Evolutionary conservation across 2,797 vertebrate species (phyloP).

Genomic region (Acanthornis magna): DNA sequence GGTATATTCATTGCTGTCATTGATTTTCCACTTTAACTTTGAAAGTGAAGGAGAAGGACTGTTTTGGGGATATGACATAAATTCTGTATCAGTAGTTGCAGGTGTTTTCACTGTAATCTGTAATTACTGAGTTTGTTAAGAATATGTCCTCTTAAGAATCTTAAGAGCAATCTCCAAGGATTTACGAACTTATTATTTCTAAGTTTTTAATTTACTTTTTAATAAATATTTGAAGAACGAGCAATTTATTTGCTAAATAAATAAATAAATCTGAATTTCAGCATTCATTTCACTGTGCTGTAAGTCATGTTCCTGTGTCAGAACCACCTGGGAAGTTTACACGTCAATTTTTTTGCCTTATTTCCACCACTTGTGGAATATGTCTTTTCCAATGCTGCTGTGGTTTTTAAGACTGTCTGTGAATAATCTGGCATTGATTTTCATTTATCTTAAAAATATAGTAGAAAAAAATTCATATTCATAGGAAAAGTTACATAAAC

Average conservation of each 20-base stretch:
- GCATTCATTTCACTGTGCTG: background rate
- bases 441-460: background rate
- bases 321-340: background rate
- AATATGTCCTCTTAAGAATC: background rate
- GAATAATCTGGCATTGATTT: background rate
- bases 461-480: background rate
- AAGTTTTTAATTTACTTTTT: background rate
- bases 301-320: background rate
- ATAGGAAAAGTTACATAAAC: background rate
- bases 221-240: background rate
- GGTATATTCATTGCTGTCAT: background rate
- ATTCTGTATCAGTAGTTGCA: background rate
- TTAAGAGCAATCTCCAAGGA: background rate
- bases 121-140: background rate
- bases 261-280: background rate
- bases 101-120: background rate
- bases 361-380: background rate
- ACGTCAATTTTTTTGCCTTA: background rate
- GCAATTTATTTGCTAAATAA: background rate
- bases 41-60: background rate
- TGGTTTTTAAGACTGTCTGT: background rate
- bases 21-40: background rate
- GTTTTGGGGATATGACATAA: background rate
- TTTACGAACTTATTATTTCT: background rate
- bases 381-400: background rate